Conservation (phyloP, 1,140 invertebrate species). For the Littorina saxatilis region DNA sequence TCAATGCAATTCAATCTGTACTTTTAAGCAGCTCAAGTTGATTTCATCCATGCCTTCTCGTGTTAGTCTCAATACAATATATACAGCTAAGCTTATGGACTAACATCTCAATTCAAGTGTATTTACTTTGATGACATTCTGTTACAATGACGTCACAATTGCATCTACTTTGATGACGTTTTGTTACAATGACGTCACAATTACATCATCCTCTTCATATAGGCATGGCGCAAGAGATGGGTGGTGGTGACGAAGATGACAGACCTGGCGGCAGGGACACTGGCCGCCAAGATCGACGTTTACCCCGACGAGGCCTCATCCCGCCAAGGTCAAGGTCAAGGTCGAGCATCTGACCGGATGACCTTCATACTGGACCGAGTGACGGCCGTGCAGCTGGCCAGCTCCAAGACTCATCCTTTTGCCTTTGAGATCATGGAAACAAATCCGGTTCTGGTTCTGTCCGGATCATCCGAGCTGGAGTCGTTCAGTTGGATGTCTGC, state of each 20-base stretch:
- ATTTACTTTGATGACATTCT: no score
- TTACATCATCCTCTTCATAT: no score
- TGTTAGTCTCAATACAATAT: no score
- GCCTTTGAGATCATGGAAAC: constrained; percentile 61
- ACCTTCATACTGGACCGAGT: constrained; percentile 61
- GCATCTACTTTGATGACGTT: no score
- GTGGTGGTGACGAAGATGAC: constrained; percentile 62
- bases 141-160: no score
- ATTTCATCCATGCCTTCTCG: no score
- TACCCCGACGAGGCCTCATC: constrained; percentile 48
- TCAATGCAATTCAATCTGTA: no score
- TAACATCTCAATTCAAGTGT: no score
- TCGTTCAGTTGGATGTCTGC: constrained; percentile 53
- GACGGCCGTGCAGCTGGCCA: constrained; percentile 48
- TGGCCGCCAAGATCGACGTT: constrained; percentile 55
- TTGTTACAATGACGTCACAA: no score
- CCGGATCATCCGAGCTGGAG: constrained; percentile 50
- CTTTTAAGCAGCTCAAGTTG: no score
- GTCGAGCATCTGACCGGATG: constrained; percentile 39
- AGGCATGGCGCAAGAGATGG: constrained; percentile 63
- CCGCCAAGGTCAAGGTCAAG: not conserved
- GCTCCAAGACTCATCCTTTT: constrained; percentile 54
- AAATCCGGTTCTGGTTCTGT: constrained; percentile 53
- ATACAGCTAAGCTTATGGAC: no score
- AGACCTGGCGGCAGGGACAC: constrained; percentile 47